Percentiles rank a stretch among this genome's conserved stretches.
These are phyloP conservation scores for Dallia pectoralis DNA, from an alignment of 2,797 vertebrate species.

Conservation along the genomic window DNA sequence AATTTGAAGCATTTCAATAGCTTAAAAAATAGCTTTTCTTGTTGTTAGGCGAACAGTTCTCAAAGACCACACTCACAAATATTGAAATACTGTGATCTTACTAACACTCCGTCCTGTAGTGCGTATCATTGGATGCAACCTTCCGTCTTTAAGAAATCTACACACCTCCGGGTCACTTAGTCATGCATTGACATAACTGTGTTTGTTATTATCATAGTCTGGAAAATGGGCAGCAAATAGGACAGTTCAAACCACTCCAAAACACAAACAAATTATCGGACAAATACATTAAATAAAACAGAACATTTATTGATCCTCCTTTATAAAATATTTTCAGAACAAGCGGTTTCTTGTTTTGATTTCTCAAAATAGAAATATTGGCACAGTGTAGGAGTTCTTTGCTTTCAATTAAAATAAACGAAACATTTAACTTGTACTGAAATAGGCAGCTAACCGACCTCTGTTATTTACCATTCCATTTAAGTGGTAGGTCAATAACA, in stretches of 20 bases:
- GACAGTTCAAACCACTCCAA: neutral
- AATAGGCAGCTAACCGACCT: neutral
- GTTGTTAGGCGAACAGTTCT: too few relatives aligned
- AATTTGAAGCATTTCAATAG: too few relatives aligned
- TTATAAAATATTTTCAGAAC: constrained; percentile 34
- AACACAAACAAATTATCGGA: neutral
- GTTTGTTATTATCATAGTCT: neutral
- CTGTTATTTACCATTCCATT: constrained; percentile 1
- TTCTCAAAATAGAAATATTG: constrained; percentile 43
- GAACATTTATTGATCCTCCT: constrained; percentile 9
- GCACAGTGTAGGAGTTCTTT: constrained; percentile 30
- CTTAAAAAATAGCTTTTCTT: too few relatives aligned
- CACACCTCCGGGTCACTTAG: too few relatives aligned
- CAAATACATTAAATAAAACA: neutral
- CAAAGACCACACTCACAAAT: too few relatives aligned
- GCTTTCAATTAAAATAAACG: constrained; percentile 10
- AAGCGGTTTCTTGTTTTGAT: constrained; percentile 37
- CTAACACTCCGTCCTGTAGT: too few relatives aligned
- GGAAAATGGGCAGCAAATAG: neutral
- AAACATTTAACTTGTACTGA: neutral
- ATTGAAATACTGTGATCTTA: too few relatives aligned
- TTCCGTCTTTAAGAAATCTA: too few relatives aligned
- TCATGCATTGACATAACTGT: neutral
- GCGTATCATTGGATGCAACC: too few relatives aligned
- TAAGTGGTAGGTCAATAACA: neutral